Evolutionary conservation across 2,113 vertebrate species (phyloP).

Genomic region (Lampris incognitus): DNA sequence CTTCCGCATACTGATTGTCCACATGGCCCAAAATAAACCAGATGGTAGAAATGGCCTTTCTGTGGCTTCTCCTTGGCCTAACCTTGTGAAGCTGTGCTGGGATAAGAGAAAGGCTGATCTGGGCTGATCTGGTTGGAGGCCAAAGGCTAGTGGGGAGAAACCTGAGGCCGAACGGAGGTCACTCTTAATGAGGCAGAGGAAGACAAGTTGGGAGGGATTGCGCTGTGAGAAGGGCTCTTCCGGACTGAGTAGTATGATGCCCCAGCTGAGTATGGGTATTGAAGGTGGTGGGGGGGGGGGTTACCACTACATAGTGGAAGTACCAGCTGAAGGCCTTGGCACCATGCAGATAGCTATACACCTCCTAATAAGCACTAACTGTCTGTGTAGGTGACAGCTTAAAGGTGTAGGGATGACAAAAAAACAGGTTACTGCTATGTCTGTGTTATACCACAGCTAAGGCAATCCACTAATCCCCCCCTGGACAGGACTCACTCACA

Average conservation of each 20-base stretch:
- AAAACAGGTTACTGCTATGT: conserved; percentile 41
- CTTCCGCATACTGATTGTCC: conserved; percentile 23
- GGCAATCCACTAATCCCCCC: not conserved
- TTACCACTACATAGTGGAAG: not conserved
- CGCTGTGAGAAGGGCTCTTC: not conserved
- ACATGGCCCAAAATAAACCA: conserved; percentile 62
- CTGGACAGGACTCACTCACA: not conserved
- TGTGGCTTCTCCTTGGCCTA: conserved; percentile 68
- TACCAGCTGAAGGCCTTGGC: conserved; percentile 39
- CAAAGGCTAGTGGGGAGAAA: conserved; percentile 33
- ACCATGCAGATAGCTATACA: conserved; percentile 56
- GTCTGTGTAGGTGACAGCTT: conserved; percentile 69
- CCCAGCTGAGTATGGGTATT: too few relatives aligned
- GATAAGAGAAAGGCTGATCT: conserved; percentile 48
- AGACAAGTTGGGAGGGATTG: conserved; percentile 1
- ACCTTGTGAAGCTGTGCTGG: conserved; percentile 77
- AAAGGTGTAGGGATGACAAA: conserved; percentile 44
- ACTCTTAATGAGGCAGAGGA: conserved; percentile 11
- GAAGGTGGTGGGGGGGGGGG: not conserved
- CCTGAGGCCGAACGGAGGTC: conserved; percentile 15
- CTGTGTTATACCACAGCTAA: conserved; percentile 14
- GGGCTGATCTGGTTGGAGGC: conserved; percentile 43
- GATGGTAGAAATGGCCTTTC: conserved; percentile 63
- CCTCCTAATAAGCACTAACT: conserved; percentile 76
- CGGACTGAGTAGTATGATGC: too few relatives aligned